Evolutionary conservation across 2,888 invertebrate species (phyloP), one percentile per base, ranked within the genome.

Genomic region (Argynnis bischoffii): DNA sequence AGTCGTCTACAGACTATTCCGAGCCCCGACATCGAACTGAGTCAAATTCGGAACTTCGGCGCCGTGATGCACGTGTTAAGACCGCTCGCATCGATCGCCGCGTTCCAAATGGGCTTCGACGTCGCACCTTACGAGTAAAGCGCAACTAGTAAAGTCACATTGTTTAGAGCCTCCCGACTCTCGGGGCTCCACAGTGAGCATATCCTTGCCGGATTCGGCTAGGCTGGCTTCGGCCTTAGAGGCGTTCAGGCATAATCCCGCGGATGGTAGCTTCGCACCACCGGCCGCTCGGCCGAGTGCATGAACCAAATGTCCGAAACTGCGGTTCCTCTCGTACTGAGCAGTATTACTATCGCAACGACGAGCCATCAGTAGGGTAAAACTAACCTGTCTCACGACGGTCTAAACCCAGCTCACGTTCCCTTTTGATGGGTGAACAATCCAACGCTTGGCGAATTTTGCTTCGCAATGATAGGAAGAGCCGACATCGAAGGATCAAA

Each of bases 391-490:
- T 93, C 93, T 93, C 93, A 93, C 93, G 94, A 94, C 93, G 93
- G 93, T 94, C 94, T 94, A 94, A 94, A 93, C 93, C 93, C 93
- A 93, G 93, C 94, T 94, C 94, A 94, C 93, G 92, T 94, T 94
- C 93, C 93, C 94, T 94, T 85, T 94, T 93, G 85, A 92, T 90
- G 94, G 94, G 94, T 94, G 94, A 95, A 55, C 55, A 55, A 55
- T 55, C 55, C 55, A 55, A 31, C 31, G 91, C 94, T 94, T 94
- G 92, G 94, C 88, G 93, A 94, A 93, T 94, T 95, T 93, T 93
- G 94, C 94, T 94, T 94, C 94, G 90, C 94, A 94, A 95, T 94
- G 94, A 94, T 95, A 95, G 94, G 94, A 95, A 95, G 94, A 95
- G 94, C 94, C 94, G 94, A 95, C 93, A 95, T 95, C 94, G 94